Conservation (phyloP, 2,113 vertebrate genomes). For the Gymnocephalus cernua region DNA sequence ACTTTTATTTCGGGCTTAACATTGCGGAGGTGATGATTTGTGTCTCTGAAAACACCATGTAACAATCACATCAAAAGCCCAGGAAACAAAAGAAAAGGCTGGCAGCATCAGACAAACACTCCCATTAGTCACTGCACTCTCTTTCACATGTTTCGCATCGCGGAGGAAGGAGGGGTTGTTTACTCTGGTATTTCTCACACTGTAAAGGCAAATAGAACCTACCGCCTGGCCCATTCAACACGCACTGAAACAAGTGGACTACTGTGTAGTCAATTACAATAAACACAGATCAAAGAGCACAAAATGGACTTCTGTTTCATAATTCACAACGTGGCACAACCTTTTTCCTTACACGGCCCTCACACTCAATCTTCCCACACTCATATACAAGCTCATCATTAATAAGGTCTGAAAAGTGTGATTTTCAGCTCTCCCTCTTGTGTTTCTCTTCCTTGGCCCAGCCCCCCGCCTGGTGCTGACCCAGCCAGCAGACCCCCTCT, state of each 20-base stretch:
- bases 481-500: conserved; percentile 69
- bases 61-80: conserved; percentile 81
- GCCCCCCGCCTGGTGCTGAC: conserved; percentile 80
- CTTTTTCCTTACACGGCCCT: conserved; percentile 56
- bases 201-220: conserved; percentile 74
- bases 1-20: conserved; percentile 84
- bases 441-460: conserved; percentile 66
- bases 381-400: conserved; percentile 70
- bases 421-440: conserved; percentile 68
- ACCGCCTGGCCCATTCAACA: conserved; percentile 72
- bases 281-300: conserved; percentile 74
- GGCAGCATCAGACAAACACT: conserved; percentile 79
- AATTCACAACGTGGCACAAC: conserved; percentile 69
- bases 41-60: conserved; percentile 77
- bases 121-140: conserved; percentile 80
- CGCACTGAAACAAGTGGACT: conserved; percentile 61
- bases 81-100: conserved; percentile 79
- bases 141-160: conserved; percentile 69
- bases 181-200: conserved; percentile 76
- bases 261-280: conserved; percentile 76
- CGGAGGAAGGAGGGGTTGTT: conserved; percentile 69
- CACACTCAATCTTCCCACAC: conserved; percentile 74
- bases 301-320: conserved; percentile 64
- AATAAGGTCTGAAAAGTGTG: conserved; percentile 75
- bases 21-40: conserved; percentile 77